Evolutionary conservation across 2,113 vertebrate genomes (phyloP), one percentile per base, ranked within the genome.

Genomic region (Neoarius graeffei): DNA sequence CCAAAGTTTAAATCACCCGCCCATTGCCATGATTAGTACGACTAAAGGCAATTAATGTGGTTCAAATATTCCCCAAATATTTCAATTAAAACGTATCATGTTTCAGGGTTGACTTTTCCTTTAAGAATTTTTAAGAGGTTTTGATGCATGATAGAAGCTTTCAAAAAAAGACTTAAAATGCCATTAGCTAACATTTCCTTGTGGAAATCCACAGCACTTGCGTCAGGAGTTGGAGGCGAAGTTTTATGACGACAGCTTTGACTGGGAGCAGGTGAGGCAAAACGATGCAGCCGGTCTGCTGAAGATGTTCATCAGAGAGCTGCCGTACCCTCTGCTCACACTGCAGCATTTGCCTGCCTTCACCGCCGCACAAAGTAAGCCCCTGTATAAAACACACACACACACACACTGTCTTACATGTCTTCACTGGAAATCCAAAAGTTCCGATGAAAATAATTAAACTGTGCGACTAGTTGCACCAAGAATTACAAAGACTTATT

Each of bases 241-340:
- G 92, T 96, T 96, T 91, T 94, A 96, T 54, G 91, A 95, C 25
- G 95, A 96, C 54, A 89, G 93, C 14, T 98, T 99, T 87, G 96
- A 98, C 91, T 99, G 98, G 98, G 96, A 98, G 86, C 93, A 96
- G 88, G 96, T 99, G 66, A 96, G 97, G 88, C 97, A 96, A 77
- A 96, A 97, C 42, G 98, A 99, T 30, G 98, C 98, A 19, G 97
- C 97, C 0, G 97, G 97, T 27, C 94, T 99, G 92, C 91, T 99
- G 87, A 99, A 99, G 93, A 97, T 98, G 84, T 99, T 98, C 91
- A 97, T 99, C 93, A 94, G 98, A 90, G 98, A 99, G 86, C 94
- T 99, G 42, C 97, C 98, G 1, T 95, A 94, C 57, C 97, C 98
- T 4, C 94, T 99, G 52, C 96, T 99, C 91, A 98, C 97, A 0